These are phyloP conservation scores for Ochropacha duplaris DNA, from an alignment of 2,888 invertebrate species.

Conservation along the genomic window DNA sequence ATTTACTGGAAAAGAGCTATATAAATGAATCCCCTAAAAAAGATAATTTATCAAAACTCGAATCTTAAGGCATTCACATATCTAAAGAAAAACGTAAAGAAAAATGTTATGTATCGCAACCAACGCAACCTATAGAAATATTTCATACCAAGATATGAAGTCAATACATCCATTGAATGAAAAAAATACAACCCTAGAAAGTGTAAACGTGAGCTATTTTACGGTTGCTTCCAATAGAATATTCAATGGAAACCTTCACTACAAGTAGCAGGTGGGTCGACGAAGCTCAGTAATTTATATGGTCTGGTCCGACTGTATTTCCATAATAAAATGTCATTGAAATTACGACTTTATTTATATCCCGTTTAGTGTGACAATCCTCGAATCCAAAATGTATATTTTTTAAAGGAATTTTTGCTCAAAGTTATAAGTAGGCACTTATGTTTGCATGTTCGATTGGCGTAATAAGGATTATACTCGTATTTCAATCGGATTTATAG, in stretches of 20 bases:
- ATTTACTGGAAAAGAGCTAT: no score
- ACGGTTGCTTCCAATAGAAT: slow-evolving; percentile 31
- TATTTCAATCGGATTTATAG: background rate
- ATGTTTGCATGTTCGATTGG: background rate
- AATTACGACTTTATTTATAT: slow-evolving; percentile 3
- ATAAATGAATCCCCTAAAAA: no score
- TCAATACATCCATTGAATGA: background rate
- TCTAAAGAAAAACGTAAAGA: background rate
- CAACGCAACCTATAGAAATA: background rate
- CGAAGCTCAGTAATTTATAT: slow-evolving; percentile 29
- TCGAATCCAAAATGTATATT: background rate
- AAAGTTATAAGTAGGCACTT: background rate
- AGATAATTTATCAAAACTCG: no score
- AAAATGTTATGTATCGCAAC: no score
- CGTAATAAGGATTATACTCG: background rate
- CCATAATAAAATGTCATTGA: background rate
- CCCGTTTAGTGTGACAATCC: background rate
- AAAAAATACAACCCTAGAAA: background rate
- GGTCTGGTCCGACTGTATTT: slow-evolving; percentile 4
- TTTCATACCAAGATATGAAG: background rate
- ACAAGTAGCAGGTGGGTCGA: slow-evolving; percentile 27
- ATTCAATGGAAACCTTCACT: slow-evolving; percentile 32
- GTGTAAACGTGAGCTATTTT: slow-evolving; percentile 9
- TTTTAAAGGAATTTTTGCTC: background rate
- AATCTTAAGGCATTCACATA: no score